Percentiles rank a stretch among this genome's conserved stretches.
Evolutionary conservation across 2,888 invertebrate species (phyloP).

Genomic region (Drosophila silvestris): DNA sequence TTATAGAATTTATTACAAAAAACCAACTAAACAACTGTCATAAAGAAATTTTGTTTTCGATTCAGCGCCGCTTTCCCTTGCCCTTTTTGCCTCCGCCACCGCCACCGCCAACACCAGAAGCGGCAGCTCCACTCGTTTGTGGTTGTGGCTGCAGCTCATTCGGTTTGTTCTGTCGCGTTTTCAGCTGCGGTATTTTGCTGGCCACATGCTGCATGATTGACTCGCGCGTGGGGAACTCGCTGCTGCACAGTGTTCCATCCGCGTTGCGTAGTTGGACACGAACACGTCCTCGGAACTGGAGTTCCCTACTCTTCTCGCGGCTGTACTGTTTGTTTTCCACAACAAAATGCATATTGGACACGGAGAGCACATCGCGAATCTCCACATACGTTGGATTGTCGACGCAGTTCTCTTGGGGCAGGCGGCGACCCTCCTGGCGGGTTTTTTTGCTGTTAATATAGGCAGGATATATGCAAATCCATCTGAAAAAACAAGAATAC

Average conservation of each 20-base stretch:
- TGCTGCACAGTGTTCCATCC: conserved; percentile 91
- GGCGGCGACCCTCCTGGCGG: conserved; percentile 93
- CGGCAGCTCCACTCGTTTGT: conserved; percentile 46
- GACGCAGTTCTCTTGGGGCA: conserved; percentile 94
- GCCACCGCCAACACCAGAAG: conserved; percentile 66
- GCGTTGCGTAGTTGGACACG: conserved; percentile 96
- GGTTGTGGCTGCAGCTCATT: conserved; percentile 64
- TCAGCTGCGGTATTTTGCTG: conserved; percentile 95
- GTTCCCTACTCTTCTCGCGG: conserved; percentile 96
- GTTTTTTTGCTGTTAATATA: conserved; percentile 98
- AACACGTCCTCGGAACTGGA: conserved; percentile 93
- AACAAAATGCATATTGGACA: conserved; percentile 93
- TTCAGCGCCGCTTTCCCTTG: conserved; percentile 83
- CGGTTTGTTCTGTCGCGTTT: conserved; percentile 88
- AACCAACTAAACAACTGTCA: conserved; percentile 56
- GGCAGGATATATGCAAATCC: conserved; percentile 98
- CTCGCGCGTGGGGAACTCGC: conserved; percentile 91
- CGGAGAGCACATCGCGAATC: conserved; percentile 95
- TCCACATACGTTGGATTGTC: conserved; percentile 98
- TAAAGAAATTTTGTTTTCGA: conserved; percentile 6
- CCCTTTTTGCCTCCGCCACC: conserved; percentile 82
- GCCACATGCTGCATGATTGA: conserved; percentile 92
- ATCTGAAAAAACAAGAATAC: conserved; percentile 86
- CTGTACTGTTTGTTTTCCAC: conserved; percentile 97
- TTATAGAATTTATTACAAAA: conserved; percentile 65